Base-by-base conservation (phyloP, 2,797 vertebrate species). In the Syngnathus rostellatus region DNA sequence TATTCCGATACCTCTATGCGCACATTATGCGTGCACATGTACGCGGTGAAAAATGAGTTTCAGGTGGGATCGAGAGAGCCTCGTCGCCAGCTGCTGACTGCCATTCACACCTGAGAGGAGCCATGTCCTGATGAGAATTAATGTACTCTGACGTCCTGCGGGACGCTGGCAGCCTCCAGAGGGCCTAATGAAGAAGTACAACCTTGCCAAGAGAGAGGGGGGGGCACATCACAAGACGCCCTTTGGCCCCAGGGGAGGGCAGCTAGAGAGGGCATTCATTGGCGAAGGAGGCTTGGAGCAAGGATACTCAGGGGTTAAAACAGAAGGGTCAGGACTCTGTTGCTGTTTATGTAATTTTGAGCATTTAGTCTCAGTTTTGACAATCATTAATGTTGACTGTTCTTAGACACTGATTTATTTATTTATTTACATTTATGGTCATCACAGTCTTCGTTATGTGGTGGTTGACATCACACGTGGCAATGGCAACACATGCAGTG, bases 81-180 rank as follows among this genome's bases (percentile, higher is more conserved):
- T 87, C 83, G 88, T 89, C 81, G 92, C 92, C 93, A 95, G 93
- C 93, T 92, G 90, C 83, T 85, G 85, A 88, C 91, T 95, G 93
- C 93, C 92, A 93, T 91, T 94, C 93, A 94, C 93, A 94, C 92
- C 90, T 91, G 89, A 93, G 92, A 93, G 90, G 90, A 88, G 89
- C 92, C 90, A 83, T 89, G 89, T 92, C 91, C 90, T 89, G 92
- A 94, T 93, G 92, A 93, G 94, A 95, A 94, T 93, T 93, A 94
- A 94, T 94, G 92, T 92, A 85, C 91, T 94, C 90, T 91, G 93
- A 94, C 90, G 92, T 93, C 93, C 91, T 91, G 79, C 86, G 92
- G 91, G 93, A 94, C 85, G 91, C 80, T 82, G 84, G 76, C 85
- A 88, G 88, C 87, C 88, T 86, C 89, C 79, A 90, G 88, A 92